Conservation (phyloP, 2,797 vertebrate species). For the Enteromius anoplus region DNA sequence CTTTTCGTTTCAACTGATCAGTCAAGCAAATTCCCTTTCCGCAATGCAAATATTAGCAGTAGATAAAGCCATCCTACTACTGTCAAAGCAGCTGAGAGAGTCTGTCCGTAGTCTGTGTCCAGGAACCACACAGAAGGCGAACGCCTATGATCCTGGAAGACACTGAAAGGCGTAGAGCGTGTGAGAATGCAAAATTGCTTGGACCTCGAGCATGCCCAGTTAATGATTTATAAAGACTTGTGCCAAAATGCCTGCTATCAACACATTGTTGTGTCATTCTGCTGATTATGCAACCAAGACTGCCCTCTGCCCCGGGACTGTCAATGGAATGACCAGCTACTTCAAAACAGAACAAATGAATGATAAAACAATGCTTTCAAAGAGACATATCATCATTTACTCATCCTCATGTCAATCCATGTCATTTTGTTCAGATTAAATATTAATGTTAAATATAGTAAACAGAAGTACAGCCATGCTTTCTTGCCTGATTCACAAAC, state of each 20-base stretch:
- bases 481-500: not conserved
- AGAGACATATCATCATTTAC: not conserved
- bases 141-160: not conserved
- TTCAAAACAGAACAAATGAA: not conserved
- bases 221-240: constrained; percentile 75
- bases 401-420: not conserved
- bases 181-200: constrained; percentile 50
- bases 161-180: constrained; percentile 53
- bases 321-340: not conserved
- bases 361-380: constrained; percentile 18
- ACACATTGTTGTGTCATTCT: constrained; percentile 40
- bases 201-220: constrained; percentile 75
- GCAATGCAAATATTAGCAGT: constrained; percentile 58
- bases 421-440: not conserved
- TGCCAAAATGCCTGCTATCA: constrained; percentile 29
- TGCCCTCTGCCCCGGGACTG: constrained; percentile 25
- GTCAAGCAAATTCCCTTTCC: constrained; percentile 33
- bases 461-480: not conserved
- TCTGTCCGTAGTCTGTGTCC: constrained; percentile 31
- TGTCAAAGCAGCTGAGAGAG: constrained; percentile 54
- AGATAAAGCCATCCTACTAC: constrained; percentile 67
- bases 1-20: not conserved
- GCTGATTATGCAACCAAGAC: constrained; percentile 51
- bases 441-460: not conserved
- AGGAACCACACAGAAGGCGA: constrained; percentile 13